Evolutionary conservation across 2,797 vertebrate genomes (phyloP).

Genomic region (Diglossa cyanea): DNA sequence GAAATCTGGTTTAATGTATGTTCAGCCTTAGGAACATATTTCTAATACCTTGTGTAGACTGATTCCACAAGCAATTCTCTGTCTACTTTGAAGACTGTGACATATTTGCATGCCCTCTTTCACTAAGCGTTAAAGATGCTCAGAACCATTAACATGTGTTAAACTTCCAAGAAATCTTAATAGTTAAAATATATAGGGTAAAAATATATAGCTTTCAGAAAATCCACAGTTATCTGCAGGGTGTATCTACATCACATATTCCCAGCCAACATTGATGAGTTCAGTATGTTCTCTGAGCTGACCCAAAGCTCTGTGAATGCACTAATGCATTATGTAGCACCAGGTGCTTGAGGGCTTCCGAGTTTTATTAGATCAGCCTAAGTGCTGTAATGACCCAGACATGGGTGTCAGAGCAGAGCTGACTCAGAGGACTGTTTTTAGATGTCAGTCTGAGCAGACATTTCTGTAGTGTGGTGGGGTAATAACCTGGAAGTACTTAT

Average conservation of each 20-base stretch:
- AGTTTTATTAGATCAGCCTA: neutral
- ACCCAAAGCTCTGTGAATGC: neutral
- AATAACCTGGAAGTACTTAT: neutral
- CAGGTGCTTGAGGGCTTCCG: neutral
- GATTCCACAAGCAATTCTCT: neutral
- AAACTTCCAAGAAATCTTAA: neutral
- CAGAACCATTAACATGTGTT: neutral
- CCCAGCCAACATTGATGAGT: neutral
- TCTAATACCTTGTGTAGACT: neutral
- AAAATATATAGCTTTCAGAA: neutral
- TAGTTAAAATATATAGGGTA: neutral
- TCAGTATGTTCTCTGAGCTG: neutral
- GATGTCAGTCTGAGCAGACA: neutral
- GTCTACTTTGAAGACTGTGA: neutral
- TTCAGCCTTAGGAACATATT: neutral
- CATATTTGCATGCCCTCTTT: neutral
- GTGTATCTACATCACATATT: neutral
- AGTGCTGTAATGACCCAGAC: neutral
- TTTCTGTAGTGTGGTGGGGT: neutral
- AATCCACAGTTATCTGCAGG: neutral
- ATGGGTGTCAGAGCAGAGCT: neutral
- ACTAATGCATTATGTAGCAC: neutral
- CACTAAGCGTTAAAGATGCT: neutral
- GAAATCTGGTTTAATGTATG: neutral
- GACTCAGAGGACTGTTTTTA: neutral